A percentile compares a stretch with the other conserved stretches of the same genome.
Evolutionary conservation across 2,113 vertebrate genomes (phyloP).

Genomic region (Coryphaenoides rupestris): DNA sequence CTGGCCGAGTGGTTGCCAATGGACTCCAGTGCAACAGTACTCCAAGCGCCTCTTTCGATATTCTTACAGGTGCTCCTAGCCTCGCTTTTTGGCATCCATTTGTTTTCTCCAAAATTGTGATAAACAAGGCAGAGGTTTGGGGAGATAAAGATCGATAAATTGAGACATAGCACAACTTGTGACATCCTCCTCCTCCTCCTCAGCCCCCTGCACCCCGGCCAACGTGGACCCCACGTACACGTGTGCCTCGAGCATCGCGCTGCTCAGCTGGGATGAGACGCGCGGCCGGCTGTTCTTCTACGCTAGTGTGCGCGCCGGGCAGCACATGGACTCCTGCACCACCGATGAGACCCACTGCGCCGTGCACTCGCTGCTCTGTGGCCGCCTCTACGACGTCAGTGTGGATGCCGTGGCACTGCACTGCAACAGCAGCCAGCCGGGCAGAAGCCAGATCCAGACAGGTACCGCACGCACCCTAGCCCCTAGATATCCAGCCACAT

Average conservation of each 20-base stretch:
- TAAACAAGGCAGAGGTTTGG: background rate
- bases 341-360: slow-evolving; percentile 49
- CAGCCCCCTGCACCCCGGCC: slow-evolving; percentile 68
- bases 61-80: slow-evolving; percentile 58
- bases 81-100: background rate
- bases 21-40: slow-evolving; percentile 57
- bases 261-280: slow-evolving; percentile 66
- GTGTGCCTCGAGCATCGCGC: slow-evolving; percentile 49
- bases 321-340: slow-evolving; percentile 35
- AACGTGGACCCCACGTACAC: slow-evolving; percentile 51
- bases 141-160: too few relatives aligned
- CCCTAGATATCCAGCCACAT: too few relatives aligned
- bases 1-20: slow-evolving; percentile 22
- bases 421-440: slow-evolving; percentile 67
- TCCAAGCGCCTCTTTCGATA: slow-evolving; percentile 47
- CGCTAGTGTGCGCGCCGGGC: slow-evolving; percentile 15
- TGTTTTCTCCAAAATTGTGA: too few relatives aligned
- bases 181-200: background rate
- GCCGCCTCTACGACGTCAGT: slow-evolving; percentile 49
- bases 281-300: slow-evolving; percentile 57
- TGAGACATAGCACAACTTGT: background rate
- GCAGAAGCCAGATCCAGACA: slow-evolving; percentile 48
- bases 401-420: slow-evolving; percentile 54
- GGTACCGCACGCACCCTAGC: too few relatives aligned
- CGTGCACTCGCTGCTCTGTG: slow-evolving; percentile 57